Evolutionary conservation across 1,140 invertebrate genomes (phyloP).

Genomic region (Scaptomyza hsui): DNA sequence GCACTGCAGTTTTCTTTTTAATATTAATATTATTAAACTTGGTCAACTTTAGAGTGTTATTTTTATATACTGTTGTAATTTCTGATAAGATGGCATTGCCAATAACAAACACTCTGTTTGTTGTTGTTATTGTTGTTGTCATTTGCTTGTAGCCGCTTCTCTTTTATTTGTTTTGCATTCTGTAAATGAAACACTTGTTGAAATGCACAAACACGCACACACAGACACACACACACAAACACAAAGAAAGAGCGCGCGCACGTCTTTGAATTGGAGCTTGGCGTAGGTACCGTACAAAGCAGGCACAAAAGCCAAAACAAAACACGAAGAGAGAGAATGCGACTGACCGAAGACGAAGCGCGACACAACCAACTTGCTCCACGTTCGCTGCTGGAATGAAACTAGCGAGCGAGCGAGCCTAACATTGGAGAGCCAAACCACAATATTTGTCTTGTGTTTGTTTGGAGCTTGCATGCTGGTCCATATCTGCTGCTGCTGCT

Average conservation of each 20-base stretch:
- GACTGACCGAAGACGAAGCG: constrained; percentile 23
- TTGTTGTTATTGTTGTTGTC: constrained; percentile 30
- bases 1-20: constrained; percentile 10
- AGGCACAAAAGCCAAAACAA: constrained; percentile 39
- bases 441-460: not conserved
- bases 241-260: constrained; percentile 30
- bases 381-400: constrained; percentile 53
- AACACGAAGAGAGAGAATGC: constrained; percentile 21
- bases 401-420: constrained; percentile 5
- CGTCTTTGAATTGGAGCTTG: constrained; percentile 41
- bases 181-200: constrained; percentile 52
- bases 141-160: constrained; percentile 29
- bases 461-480: constrained; percentile 21
- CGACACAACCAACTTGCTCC: constrained; percentile 45
- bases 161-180: constrained; percentile 46
- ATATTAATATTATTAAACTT: not conserved
- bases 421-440: constrained; percentile 13
- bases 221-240: constrained; percentile 20
- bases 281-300: constrained; percentile 29
- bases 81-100: constrained; percentile 44
- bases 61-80: constrained; percentile 28
- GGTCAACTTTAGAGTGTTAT: constrained; percentile 5
- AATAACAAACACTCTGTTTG: constrained; percentile 7
- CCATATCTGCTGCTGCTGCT: not conserved
- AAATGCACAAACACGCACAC: constrained; percentile 30